Conservation (phyloP, 2,888 invertebrate species). For the Drosophila anceps region DNA sequence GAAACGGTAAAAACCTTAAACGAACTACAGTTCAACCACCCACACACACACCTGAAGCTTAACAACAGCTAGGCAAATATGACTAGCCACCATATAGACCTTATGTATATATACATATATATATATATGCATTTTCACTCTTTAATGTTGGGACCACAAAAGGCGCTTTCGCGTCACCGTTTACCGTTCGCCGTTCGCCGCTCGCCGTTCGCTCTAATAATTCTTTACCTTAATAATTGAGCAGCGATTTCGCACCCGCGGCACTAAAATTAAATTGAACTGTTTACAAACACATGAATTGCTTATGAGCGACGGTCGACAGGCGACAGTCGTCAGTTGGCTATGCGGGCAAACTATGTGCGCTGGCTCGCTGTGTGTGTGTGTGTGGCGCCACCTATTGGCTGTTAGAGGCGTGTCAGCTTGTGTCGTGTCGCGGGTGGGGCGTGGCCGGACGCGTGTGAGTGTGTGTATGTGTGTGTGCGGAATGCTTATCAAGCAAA, state of each 20-base stretch:
- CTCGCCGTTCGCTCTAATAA: conserved; percentile 59
- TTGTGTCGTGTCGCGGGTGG: conserved; percentile 56
- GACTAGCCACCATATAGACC: conserved; percentile 11
- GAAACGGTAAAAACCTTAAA: conserved; percentile 52
- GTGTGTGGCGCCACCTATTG: conserved; percentile 13
- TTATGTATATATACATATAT: neutral
- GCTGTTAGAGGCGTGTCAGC: conserved; percentile 58
- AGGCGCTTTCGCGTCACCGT: conserved; percentile 18
- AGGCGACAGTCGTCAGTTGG: conserved; percentile 4
- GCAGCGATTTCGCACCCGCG: conserved; percentile 79
- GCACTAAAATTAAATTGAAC: conserved; percentile 82
- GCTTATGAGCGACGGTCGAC: conserved; percentile 67
- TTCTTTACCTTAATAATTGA: conserved; percentile 76
- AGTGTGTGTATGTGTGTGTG: conserved; percentile 26
- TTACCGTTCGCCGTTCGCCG: conserved; percentile 4
- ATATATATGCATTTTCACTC: neutral
- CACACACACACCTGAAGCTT: conserved; percentile 11
- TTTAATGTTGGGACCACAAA: neutral
- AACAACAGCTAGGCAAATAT: conserved; percentile 30
- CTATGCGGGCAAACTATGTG: conserved; percentile 55
- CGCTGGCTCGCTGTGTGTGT: neutral
- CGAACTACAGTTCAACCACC: conserved; percentile 18
- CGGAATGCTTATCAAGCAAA: conserved; percentile 72
- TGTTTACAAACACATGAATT: conserved; percentile 82
- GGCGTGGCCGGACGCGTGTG: conserved; percentile 32